Percentiles rank a stretch among this genome's conserved stretches.
Evolutionary conservation across 2,888 invertebrate species (phyloP).

Genomic region (Drosophila paramelanica): DNA sequence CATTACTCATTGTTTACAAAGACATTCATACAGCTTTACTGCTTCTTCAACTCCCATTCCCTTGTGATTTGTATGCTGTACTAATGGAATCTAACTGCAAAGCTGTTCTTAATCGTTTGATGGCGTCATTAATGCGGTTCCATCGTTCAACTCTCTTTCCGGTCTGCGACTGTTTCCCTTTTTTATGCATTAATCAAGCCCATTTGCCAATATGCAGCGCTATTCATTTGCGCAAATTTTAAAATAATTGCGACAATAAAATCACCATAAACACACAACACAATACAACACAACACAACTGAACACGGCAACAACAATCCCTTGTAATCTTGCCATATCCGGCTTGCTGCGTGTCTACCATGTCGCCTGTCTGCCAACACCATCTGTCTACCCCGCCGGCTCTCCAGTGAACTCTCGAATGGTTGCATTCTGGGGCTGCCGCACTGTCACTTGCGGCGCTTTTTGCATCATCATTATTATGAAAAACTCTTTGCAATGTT

Average conservation of each 20-base stretch:
- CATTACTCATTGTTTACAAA: conserved; percentile 5
- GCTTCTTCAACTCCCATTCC: neutral
- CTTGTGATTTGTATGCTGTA: neutral
- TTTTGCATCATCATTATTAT: conserved; percentile 65
- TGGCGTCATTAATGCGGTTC: conserved; percentile 18
- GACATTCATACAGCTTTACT: neutral
- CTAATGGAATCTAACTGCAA: conserved; percentile 9
- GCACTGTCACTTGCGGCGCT: conserved; percentile 27
- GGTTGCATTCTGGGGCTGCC: conserved; percentile 24
- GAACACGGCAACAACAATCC: conserved; percentile 24
- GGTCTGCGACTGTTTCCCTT: conserved; percentile 34
- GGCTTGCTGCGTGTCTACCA: conserved; percentile 56
- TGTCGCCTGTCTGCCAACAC: conserved; percentile 36
- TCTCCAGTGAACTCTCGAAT: conserved; percentile 5
- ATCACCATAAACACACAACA: conserved; percentile 58
- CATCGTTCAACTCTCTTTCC: conserved; percentile 34
- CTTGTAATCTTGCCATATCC: conserved; percentile 67
- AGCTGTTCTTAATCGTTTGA: conserved; percentile 11
- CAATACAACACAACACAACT: neutral
- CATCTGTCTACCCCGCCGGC: conserved; percentile 18
- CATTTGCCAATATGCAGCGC: conserved; percentile 55
- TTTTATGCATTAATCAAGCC: conserved; percentile 56
- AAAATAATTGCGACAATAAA: conserved; percentile 74
- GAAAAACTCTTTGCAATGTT: conserved; percentile 41
- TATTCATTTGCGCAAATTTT: conserved; percentile 58